A percentile compares a stretch with the other conserved stretches of the same genome.
These are phyloP conservation scores for Himalopsyche anomala DNA, from an alignment of 2,888 invertebrate genomes.

Conservation along the genomic window DNA sequence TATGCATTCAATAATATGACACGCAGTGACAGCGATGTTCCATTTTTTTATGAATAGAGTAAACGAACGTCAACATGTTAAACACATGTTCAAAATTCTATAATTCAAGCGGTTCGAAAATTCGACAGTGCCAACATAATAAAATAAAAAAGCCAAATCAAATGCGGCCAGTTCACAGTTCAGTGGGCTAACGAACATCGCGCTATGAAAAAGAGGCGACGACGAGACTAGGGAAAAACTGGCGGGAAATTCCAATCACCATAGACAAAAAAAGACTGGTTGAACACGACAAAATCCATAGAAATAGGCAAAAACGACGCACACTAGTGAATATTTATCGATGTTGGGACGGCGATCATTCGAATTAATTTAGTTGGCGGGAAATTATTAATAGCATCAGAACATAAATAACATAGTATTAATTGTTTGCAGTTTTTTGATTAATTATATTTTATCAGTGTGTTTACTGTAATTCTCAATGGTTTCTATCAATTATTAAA, in stretches of 20 bases:
- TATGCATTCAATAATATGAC: too few species aligned
- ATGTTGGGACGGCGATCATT: constrained; percentile 10
- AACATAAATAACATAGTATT: too few species aligned
- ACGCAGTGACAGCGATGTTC: too few species aligned
- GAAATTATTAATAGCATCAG: background rate
- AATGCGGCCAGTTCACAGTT: constrained; percentile 45
- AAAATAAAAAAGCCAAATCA: constrained; percentile 47
- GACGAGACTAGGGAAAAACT: constrained; percentile 8
- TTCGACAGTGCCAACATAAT: constrained; percentile 34
- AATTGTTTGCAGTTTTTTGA: too few species aligned
- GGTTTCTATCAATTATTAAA: too few species aligned
- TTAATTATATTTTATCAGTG: too few species aligned
- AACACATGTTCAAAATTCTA: constrained; percentile 43
- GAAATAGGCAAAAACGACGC: constrained; percentile 31
- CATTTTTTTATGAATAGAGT: too few species aligned
- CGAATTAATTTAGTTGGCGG: background rate
- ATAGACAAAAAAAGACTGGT: constrained; percentile 48
- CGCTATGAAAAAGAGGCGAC: constrained; percentile 1
- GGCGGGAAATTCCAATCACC: constrained; percentile 52
- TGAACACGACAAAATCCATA: constrained; percentile 12
- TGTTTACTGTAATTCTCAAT: too few species aligned
- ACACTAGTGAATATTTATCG: constrained; percentile 59
- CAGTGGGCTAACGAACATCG: constrained; percentile 48
- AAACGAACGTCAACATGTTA: background rate
- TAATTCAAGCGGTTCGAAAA: constrained; percentile 41